A percentile compares a stretch with the other conserved stretches of the same genome.
These are phyloP conservation scores for Tetragonula carbonaria DNA, from an alignment of 2,888 invertebrate genomes.

Conservation along the genomic window DNA sequence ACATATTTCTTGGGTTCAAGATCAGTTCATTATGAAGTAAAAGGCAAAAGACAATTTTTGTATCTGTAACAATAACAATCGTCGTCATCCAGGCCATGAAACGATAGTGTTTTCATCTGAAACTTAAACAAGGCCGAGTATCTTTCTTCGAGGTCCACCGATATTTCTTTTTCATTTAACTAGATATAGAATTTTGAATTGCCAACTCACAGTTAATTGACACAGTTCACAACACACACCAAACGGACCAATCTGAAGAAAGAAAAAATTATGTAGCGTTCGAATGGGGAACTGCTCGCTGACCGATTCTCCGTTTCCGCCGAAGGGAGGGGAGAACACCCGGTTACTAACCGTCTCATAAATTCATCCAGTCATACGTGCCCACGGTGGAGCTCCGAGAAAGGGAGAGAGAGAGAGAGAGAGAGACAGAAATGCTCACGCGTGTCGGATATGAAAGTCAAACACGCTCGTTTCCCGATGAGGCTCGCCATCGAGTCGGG, in stretches of 20 bases:
- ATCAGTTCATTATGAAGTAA: too few relatives aligned
- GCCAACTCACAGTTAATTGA: not conserved
- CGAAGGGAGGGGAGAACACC: not conserved
- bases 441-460: slow-evolving; percentile 65
- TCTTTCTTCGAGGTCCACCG: not conserved
- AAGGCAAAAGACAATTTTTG: too few relatives aligned
- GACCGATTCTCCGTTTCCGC: not conserved
- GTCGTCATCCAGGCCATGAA: too few relatives aligned
- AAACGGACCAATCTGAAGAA: not conserved
- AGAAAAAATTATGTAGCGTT: too few relatives aligned
- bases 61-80: too few relatives aligned
- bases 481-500: not conserved
- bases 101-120: not conserved
- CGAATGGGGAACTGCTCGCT: not conserved
- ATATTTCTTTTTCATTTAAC: not conserved
- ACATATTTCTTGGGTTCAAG: too few relatives aligned
- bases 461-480: slow-evolving; percentile 31
- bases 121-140: not conserved
- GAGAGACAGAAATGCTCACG: slow-evolving; percentile 27
- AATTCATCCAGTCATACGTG: slow-evolving; percentile 21
- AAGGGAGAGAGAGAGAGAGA: too few relatives aligned
- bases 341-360: not conserved
- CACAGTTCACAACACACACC: too few relatives aligned
- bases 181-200: too few relatives aligned
- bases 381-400: not conserved